Evolutionary conservation across 2,113 vertebrate genomes (phyloP).

Genomic region (Podilymbus podiceps): DNA sequence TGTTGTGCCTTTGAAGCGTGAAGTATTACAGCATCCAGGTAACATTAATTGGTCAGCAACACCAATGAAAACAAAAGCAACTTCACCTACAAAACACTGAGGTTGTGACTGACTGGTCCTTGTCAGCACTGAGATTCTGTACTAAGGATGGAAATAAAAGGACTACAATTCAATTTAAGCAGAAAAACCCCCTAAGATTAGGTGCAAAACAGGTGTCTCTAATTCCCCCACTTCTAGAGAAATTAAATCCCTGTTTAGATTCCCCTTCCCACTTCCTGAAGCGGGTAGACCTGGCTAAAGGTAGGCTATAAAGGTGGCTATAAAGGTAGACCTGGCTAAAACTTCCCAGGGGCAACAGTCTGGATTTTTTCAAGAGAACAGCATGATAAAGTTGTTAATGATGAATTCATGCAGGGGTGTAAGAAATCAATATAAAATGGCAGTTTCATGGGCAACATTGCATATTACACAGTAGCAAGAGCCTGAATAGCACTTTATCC

Average conservation of each 20-base stretch:
- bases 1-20: neutral
- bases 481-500: neutral
- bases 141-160: neutral
- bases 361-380: neutral
- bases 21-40: neutral
- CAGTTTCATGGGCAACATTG: neutral
- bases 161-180: neutral
- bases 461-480: neutral
- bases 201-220: neutral
- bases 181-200: neutral
- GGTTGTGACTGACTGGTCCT: neutral
- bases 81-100: neutral
- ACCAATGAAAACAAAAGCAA: neutral
- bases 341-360: neutral
- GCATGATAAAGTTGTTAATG: neutral
- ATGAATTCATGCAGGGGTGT: neutral
- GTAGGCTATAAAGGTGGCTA: too few species aligned
- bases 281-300: neutral
- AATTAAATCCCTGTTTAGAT: neutral
- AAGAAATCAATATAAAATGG: conserved; percentile 1
- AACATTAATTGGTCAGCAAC: neutral
- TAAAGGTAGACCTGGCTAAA: neutral
- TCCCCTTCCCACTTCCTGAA: neutral
- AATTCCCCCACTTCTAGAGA: neutral
- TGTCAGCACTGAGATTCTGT: neutral